Evolutionary conservation across 2,113 vertebrate genomes (phyloP), one percentile per base, ranked within the genome.

Genomic region (Hepsetus odoe): DNA sequence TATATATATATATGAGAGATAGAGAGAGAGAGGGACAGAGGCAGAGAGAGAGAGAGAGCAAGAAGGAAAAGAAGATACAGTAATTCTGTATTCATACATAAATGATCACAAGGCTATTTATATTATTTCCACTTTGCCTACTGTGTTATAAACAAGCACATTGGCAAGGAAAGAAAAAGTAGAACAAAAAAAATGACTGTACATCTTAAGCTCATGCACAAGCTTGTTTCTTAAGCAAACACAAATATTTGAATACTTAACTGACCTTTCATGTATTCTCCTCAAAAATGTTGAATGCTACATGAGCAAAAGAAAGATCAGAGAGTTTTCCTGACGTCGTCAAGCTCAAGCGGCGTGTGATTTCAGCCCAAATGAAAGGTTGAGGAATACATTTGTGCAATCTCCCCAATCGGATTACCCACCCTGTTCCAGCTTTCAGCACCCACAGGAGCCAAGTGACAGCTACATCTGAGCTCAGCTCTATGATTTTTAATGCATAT

Each of bases 331-430:
- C 10, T 22, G 56, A 44, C 30, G 30, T 53, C 4, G 35, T 24
- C 1, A 49, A 40, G 64, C 72, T 67, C 59, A n/a, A 51, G 30
- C 35, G n/a, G 72, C 22, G 77, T 55, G 62, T 83, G 79, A 77
- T 85, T 82, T 26, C 38, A 40, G 70, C 51, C 56, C 11, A 12
- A 82, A 86, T 82, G 69, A 78, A 83, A 74, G 46, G 73, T 75
- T 49, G 61, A 62, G 74, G 75, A 78, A 82, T 72, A 46, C 55
- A 58, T 83, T 83, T 70, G 68, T 84, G 83, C 82, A 76, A 82
- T 74, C 65, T 82, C 58, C 72, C 74, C 74, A 81, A 77, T 86
- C 80, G 58, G 82, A 89, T 87, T 87, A 86, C 74, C 62, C 72
- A 46, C 40, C 46, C 62, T 53, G 67, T 81, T 75, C 76, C 77